A percentile compares a stretch with the other conserved stretches of the same genome.
phyloP scores from a whole-genome alignment of 2,797 vertebrate species.

The Chaunax sp. region DNA sequence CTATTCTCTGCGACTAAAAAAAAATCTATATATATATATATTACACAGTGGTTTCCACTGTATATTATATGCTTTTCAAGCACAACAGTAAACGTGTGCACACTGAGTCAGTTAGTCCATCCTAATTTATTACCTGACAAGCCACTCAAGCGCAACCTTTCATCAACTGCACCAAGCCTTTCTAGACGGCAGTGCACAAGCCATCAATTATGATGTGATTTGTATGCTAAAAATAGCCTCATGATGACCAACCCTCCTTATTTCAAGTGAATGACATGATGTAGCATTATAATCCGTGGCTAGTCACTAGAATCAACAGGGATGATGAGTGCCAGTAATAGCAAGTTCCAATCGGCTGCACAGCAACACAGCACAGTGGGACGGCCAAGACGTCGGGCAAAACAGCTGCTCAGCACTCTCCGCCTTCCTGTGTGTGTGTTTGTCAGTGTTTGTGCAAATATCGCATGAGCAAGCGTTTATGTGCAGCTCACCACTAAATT shows the following conservation, averaged over 20 bases:
- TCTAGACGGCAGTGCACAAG: conserved; percentile 12
- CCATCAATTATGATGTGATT: conserved; percentile 44
- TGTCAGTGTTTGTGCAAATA: conserved; percentile 15
- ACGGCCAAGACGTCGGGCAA: conserved; percentile 39
- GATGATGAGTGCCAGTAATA: conserved; percentile 56
- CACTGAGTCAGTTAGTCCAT: conserved; percentile 6
- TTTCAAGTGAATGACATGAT: conserved; percentile 45
- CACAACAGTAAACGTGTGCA: neutral
- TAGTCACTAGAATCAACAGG: conserved; percentile 39
- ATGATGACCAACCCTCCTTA: conserved; percentile 22
- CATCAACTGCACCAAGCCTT: conserved; percentile 27
- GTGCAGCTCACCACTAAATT: conserved; percentile 21
- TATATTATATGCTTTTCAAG: neutral
- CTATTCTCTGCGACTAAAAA: conserved; percentile 16
- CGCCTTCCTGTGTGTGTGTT: neutral
- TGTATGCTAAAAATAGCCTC: conserved; percentile 39
- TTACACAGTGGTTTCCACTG: conserved; percentile 1
- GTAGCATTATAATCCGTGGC: conserved; percentile 51
- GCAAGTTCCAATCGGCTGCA: conserved; percentile 59
- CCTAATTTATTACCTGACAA: conserved; percentile 14
- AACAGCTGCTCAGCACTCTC: conserved; percentile 72
- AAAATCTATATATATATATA: neutral
- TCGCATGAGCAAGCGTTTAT: conserved; percentile 57
- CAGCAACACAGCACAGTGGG: conserved; percentile 41
- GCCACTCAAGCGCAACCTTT: conserved; percentile 16